phyloP scores from a whole-genome alignment of 2,113 vertebrate genomes.

The Ptilonorhynchus violaceus region DNA sequence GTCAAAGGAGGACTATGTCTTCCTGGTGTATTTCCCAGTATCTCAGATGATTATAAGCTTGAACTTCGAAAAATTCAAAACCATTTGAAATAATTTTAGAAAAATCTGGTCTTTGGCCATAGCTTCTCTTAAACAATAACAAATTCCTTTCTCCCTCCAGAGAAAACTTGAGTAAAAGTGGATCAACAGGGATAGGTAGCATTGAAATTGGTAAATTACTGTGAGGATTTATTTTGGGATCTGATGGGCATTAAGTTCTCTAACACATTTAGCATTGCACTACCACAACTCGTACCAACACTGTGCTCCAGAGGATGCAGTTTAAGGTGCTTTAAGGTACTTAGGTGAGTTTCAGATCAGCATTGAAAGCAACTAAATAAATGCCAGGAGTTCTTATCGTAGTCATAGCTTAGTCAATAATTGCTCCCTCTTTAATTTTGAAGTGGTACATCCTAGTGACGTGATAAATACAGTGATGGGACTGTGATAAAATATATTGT shows the following conservation, averaged over 20 bases:
- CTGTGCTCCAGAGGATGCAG: not conserved
- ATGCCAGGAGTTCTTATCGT: not conserved
- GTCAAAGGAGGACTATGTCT: rapidly evolving
- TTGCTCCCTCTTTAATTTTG: not conserved
- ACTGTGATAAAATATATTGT: not conserved
- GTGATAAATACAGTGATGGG: not conserved
- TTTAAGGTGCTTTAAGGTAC: not conserved
- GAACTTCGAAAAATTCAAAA: not conserved
- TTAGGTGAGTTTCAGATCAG: not conserved
- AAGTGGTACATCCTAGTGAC: not conserved
- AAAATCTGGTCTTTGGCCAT: not conserved
- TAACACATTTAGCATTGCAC: not conserved
- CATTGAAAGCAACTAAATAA: not conserved
- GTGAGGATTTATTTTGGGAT: not conserved
- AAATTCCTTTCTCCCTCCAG: not conserved
- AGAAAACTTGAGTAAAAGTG: not conserved
- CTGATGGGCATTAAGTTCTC: not conserved
- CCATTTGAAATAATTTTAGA: not conserved
- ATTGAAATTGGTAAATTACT: not conserved
- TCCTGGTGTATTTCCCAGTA: not conserved
- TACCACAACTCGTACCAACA: not conserved
- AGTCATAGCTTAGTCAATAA: not conserved
- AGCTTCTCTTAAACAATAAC: not conserved
- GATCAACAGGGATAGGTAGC: not conserved
- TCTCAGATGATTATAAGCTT: not conserved